Evolutionary conservation across 2,888 invertebrate genomes (phyloP), one percentile per base, ranked within the genome.

Genomic region (Synergus itoensis): DNA sequence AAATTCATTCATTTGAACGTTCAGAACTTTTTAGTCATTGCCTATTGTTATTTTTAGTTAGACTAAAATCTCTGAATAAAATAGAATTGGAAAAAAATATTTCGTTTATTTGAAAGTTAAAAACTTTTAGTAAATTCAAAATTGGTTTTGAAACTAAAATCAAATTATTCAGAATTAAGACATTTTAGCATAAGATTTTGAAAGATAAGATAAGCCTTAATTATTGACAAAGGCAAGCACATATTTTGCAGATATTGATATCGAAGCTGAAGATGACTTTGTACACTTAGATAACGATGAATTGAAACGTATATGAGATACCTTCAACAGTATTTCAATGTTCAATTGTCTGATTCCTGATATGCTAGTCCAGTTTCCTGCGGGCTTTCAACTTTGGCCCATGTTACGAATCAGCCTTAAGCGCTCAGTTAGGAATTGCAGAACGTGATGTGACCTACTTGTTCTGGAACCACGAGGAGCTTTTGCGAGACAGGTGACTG

Each of bases 371-470:
- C 73, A 53, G 73, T 73, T 73, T 73, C 73, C 73, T 73, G 36
- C n/a, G 36, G 53, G 73, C 73, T 73, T 73, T 73, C 73, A 73
- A 73, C 73, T 73, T 73, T 53, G 73, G 73, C 73, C 73, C 73
- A 73, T 73, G 53, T 73, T 53, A 48, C 73, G n/a, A 73, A 73
- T 73, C 36, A 73, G 53, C 73, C 73, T 28, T 73, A 73, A 73
- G 73, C 53, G 36, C 48, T 67, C 67, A 69, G 69, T 36, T 73
- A 73, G 73, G 73, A 73, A 73, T 53, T 73, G 73, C 73, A 73
- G 48, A 73, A 73, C 40, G 53, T 73, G 73, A 73, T 73, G 73
- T 73, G 73, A 73, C 73, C 73, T 73, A 73, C 73, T 73, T 73
- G n/a, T 53, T 21, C 4, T 21, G 48, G 53, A 53, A 73, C 36